Evolutionary conservation across 1,140 invertebrate genomes (phyloP).

Genomic region (Drosophila persimilis): DNA sequence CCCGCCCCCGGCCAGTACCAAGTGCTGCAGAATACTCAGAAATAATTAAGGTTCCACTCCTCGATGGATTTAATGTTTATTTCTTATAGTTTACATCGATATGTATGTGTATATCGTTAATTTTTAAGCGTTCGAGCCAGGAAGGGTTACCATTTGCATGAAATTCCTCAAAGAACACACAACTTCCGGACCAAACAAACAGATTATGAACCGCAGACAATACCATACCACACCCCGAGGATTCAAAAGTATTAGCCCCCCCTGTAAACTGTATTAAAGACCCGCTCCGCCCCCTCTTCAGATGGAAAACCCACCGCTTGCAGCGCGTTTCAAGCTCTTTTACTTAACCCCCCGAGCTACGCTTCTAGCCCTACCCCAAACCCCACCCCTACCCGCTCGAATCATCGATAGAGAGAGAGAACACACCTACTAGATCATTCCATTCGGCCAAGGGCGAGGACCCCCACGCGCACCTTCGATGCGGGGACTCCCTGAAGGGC

Average conservation of each 20-base stretch:
- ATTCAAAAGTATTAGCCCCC: conserved; percentile 69
- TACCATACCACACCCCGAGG: conserved; percentile 16
- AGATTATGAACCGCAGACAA: conserved; percentile 42
- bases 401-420: conserved; percentile 11
- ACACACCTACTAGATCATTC: conserved; percentile 78
- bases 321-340: conserved; percentile 68
- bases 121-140: conserved; percentile 26
- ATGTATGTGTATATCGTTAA: conserved; percentile 12
- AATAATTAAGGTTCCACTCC: conserved; percentile 36
- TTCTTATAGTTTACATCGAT: conserved; percentile 23
- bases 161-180: conserved; percentile 19
- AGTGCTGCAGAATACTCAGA: conserved; percentile 74
- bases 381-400: not conserved
- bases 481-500: conserved; percentile 27
- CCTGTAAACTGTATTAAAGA: conserved; percentile 68
- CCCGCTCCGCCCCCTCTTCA: conserved; percentile 3
- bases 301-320: conserved; percentile 77
- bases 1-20: conserved; percentile 54
- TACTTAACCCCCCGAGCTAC: conserved; percentile 47
- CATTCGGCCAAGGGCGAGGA: conserved; percentile 67
- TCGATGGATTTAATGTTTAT: conserved; percentile 42
- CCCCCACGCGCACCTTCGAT: not conserved
- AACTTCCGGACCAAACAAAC: conserved; percentile 55
- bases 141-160: conserved; percentile 24
- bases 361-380: conserved; percentile 10